Percentiles rank a stretch among this genome's conserved stretches.
Evolutionary conservation across 2,888 invertebrate species (phyloP).

Genomic region (Cetonia aurata): DNA sequence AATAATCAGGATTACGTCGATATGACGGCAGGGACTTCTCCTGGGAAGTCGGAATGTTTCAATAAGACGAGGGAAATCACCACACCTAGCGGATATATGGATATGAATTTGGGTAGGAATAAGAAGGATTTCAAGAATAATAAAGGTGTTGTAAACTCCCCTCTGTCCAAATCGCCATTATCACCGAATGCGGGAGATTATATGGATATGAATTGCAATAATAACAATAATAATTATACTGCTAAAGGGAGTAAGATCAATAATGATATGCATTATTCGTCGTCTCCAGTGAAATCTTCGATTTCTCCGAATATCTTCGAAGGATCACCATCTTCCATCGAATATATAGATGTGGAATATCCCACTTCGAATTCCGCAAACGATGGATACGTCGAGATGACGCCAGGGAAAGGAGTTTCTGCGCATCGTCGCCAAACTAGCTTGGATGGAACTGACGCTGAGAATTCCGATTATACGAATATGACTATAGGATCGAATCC

Average conservation of each 20-base stretch:
- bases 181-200: conserved; percentile 58
- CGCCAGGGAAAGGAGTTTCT: conserved; percentile 65
- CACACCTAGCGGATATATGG: conserved; percentile 66
- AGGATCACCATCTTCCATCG: conserved; percentile 52
- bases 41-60: conserved; percentile 40
- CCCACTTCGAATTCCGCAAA: conserved; percentile 65
- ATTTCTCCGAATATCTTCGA: conserved; percentile 50
- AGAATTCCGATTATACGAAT: conserved; percentile 70
- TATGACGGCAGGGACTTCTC: conserved; percentile 63
- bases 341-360: conserved; percentile 57
- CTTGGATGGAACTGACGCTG: conserved; percentile 56
- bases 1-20: conserved; percentile 65
- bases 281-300: conserved; percentile 48
- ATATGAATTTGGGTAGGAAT: conserved; percentile 65
- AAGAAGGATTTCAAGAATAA: conserved; percentile 20
- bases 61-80: conserved; percentile 37
- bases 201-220: conserved; percentile 62
- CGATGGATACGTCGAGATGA: conserved; percentile 79
- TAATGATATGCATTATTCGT: conserved; percentile 19
- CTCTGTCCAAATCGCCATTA: conserved; percentile 34
- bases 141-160: conserved; percentile 12
- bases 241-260: background rate
- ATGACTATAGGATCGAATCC: conserved; percentile 65
- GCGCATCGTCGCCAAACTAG: conserved; percentile 57
- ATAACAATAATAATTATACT: conserved; percentile 18